Evolutionary conservation across 2,113 vertebrate species (phyloP).

Genomic region (Ophthalmolycus amberensis): DNA sequence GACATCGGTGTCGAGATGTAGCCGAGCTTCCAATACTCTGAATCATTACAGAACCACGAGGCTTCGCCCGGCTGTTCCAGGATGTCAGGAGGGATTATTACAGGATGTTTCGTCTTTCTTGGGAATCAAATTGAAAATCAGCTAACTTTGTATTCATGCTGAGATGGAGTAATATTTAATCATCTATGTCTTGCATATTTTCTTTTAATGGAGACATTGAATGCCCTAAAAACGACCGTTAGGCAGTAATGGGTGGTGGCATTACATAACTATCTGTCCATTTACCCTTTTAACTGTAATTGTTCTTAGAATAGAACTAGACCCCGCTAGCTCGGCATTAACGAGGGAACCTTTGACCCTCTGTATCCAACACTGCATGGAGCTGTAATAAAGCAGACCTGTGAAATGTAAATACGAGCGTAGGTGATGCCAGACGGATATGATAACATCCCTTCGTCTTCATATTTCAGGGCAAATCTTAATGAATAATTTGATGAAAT

Average conservation of each 20-base stretch:
- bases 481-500: constrained; percentile 1
- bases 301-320: constrained; percentile 61
- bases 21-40: neutral
- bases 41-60: constrained; percentile 11
- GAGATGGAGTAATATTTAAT: neutral
- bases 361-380: neutral
- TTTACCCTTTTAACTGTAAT: constrained; percentile 54
- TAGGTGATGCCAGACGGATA: neutral
- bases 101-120: neutral
- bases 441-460: neutral
- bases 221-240: constrained; percentile 47
- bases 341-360: constrained; percentile 53
- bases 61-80: neutral
- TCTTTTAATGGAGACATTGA: neutral
- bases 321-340: constrained; percentile 25
- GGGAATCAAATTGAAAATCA: neutral
- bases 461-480: neutral
- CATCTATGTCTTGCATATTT: neutral
- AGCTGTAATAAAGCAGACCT: constrained; percentile 25
- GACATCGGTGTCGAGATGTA: constrained; percentile 18
- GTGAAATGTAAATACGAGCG: neutral
- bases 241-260: constrained; percentile 50
- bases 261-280: constrained; percentile 63
- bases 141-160: neutral
- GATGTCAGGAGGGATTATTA: neutral